Evolutionary conservation across 2,888 invertebrate species (phyloP), one percentile per base, ranked within the genome.

Genomic region (Ophion ellenae): DNA sequence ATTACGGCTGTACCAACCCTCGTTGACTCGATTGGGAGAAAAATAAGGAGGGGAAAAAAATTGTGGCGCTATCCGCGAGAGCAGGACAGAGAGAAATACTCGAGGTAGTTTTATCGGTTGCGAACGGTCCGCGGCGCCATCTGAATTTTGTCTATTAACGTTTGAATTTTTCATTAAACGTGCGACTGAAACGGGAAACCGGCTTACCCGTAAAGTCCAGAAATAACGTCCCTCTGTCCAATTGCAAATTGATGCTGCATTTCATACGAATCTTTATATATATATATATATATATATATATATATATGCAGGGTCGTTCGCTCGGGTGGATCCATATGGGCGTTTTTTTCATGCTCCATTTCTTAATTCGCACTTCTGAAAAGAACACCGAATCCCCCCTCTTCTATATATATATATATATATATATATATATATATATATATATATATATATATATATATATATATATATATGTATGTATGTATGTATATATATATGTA

Each of bases 11-110:
- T 57, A 20, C 57, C 57, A 14, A 53, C 53, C 53, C 77, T 77
- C 77, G 77, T 67, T 57, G 57, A 57, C 66, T 77, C 77, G 77
- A 77, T 67, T 67, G 77, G 67, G 57, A 66, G 57, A 67, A 77
- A 77, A 57, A 24, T n/a, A 57, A 57, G 47, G 57, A 57, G 40
- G 53, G 17, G 14, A 47, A 47, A 14, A 14, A 47, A 47, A 47
- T 47, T 47, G 3, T 3, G 14, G 11, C 47, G 47, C 10, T 14
- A 47, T 47, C 47, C 47, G 2, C 28, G 32, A 32, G 20, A 63
- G 24, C 11, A 2, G 24, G 66, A 66, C 32, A 11, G 32, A 17
- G n/a, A 63, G n/a, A 10, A 63, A 24, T 20, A 61, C 61, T 63
- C 6, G 24, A 64, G 64, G 14, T 61, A 47, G 76, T 66, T 66